Conservation (phyloP, 1,140 invertebrate genomes). For the Heliothis virescens region DNA sequence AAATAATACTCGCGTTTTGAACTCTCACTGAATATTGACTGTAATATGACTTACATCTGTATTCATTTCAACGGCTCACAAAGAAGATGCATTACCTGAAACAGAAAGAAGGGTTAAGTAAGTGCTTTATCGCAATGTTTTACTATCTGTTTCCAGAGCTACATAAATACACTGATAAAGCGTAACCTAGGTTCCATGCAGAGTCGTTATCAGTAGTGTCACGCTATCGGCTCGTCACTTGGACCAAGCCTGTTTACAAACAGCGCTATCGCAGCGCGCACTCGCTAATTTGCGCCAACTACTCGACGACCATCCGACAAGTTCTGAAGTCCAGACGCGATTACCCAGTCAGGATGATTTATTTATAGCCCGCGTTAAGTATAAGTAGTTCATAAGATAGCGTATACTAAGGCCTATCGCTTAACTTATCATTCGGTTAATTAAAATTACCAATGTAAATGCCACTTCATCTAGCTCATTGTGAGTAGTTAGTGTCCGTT, state of each 20-base stretch:
- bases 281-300: constrained; percentile 82
- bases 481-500: constrained; percentile 41
- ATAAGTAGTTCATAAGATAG: constrained; percentile 45
- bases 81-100: background rate
- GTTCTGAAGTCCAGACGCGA: constrained; percentile 76
- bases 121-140: constrained; percentile 26
- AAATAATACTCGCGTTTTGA: background rate
- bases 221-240: constrained; percentile 51
- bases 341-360: constrained; percentile 77
- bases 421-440: constrained; percentile 45
- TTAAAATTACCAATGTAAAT: constrained; percentile 49
- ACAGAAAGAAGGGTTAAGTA: constrained; percentile 9
- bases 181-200: constrained; percentile 30
- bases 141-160: constrained; percentile 26
- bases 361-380: constrained; percentile 66
- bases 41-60: background rate
- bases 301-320: constrained; percentile 74
- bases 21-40: background rate
- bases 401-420: constrained; percentile 36
- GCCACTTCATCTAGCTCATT: constrained; percentile 40
- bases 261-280: constrained; percentile 79
- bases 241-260: constrained; percentile 67
- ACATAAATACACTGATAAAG: constrained; percentile 25
- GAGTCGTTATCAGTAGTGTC: background rate
- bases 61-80: background rate